These are phyloP conservation scores for Neotragus pygmaeus DNA, from an alignment of 2,113 vertebrate genomes.

Conservation along the genomic window DNA sequence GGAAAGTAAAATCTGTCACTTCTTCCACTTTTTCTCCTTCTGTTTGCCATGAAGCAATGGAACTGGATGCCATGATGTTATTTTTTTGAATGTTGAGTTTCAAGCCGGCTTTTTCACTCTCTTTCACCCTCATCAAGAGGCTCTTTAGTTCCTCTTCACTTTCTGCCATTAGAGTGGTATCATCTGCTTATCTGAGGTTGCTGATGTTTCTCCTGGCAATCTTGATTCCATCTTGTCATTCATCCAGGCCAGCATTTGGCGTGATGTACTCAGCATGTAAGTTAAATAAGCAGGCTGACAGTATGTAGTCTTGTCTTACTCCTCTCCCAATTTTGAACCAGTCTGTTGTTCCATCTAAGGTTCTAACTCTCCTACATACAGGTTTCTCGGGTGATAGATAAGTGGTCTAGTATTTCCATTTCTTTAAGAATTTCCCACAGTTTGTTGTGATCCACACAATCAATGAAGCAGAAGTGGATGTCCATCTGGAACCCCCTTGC, in stretches of 20 bases:
- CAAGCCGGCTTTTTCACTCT: neutral
- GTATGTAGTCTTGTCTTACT: neutral
- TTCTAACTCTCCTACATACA: neutral
- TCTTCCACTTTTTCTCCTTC: neutral
- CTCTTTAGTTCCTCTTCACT: neutral
- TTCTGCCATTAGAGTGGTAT: neutral
- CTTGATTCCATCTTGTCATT: neutral
- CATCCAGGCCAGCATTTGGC: neutral
- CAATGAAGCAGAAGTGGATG: neutral
- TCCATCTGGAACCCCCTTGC: neutral
- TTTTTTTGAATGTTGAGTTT: neutral
- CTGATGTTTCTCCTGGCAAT: neutral
- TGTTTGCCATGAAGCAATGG: neutral
- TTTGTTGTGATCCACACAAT: neutral
- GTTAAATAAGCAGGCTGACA: neutral
- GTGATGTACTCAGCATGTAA: neutral
- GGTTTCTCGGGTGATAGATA: neutral
- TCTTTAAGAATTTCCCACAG: neutral
- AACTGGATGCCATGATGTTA: neutral
- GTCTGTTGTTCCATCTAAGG: neutral
- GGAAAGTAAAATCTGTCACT: neutral
- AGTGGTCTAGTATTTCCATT: neutral
- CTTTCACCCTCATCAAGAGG: neutral
- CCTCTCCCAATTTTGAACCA: neutral
- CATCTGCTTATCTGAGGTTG: neutral